A percentile compares a stretch with the other conserved stretches of the same genome.
Conservation (phyloP, 2,888 invertebrate species). For the Eulithis testata region DNA sequence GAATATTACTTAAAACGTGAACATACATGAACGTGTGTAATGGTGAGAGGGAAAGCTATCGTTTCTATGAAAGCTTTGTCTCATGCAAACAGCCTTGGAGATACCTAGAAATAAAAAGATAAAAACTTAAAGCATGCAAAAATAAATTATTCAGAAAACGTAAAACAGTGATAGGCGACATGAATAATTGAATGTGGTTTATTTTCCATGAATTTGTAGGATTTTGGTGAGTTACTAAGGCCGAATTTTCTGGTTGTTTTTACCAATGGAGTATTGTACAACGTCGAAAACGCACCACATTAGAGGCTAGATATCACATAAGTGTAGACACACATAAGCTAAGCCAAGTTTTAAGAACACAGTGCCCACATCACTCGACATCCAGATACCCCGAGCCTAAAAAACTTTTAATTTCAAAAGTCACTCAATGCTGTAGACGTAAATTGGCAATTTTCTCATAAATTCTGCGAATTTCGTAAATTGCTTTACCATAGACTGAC, state of each 20-base stretch:
- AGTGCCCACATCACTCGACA: conserved; percentile 69
- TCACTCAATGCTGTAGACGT: conserved; percentile 22
- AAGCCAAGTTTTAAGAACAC: conserved; percentile 70
- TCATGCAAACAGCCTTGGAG: conserved; percentile 73
- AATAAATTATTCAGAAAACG: conserved; percentile 29
- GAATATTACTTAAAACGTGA: conserved; percentile 29
- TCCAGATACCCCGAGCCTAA: conserved; percentile 66
- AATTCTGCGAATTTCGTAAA: background rate
- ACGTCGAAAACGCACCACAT: conserved; percentile 54
- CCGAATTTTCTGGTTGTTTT: conserved; percentile 27
- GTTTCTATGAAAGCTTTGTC: conserved; percentile 73
- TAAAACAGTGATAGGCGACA: conserved; percentile 33
- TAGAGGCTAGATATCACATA: conserved; percentile 44
- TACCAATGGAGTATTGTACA: conserved; percentile 27
- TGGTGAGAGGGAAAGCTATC: conserved; percentile 67
- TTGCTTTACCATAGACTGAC: background rate
- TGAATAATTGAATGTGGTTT: conserved; percentile 39
- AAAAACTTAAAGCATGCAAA: conserved; percentile 61
- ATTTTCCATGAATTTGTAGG: conserved; percentile 36
- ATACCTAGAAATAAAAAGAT: conserved; percentile 70
- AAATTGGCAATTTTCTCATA: background rate
- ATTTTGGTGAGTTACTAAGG: conserved; percentile 28
- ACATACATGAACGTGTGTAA: conserved; percentile 78
- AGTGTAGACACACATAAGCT: conserved; percentile 68
- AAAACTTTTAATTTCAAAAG: conserved; percentile 50